These are phyloP conservation scores for Malurus melanocephalus DNA, from an alignment of 2,113 vertebrate genomes.

Conservation along the genomic window DNA sequence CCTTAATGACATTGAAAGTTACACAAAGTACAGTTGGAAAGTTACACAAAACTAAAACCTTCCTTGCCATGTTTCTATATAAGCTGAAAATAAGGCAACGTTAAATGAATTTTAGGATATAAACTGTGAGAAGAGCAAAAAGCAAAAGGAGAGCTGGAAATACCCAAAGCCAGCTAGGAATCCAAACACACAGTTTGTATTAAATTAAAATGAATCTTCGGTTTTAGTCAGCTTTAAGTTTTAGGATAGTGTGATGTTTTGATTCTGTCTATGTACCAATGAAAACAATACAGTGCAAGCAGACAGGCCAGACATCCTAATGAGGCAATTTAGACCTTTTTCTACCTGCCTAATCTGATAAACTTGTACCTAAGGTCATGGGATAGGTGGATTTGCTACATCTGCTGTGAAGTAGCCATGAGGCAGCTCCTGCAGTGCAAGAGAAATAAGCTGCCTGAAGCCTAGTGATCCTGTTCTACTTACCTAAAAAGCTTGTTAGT, in stretches of 20 bases:
- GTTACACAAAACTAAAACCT: neutral
- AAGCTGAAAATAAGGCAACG: neutral
- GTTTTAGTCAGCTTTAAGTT: neutral
- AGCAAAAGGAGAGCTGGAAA: neutral
- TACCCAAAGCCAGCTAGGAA: neutral
- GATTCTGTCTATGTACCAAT: neutral
- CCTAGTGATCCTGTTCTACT: neutral
- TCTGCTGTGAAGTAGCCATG: neutral
- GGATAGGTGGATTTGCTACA: neutral
- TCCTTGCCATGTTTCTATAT: neutral
- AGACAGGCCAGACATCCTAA: neutral
- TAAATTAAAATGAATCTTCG: neutral
- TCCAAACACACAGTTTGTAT: neutral
- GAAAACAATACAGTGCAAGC: neutral
- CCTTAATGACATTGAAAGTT: neutral
- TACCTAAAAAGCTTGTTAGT: neutral
- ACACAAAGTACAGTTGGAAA: neutral
- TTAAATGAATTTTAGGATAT: neutral
- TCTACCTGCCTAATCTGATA: neutral
- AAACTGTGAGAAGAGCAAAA: neutral
- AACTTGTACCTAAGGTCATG: neutral
- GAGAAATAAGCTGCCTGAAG: neutral
- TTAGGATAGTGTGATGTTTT: neutral
- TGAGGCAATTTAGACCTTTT: neutral
- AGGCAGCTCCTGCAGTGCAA: neutral